These are phyloP conservation scores for Ploceus nigricollis DNA, from an alignment of 2,113 vertebrate species.

Conservation along the genomic window DNA sequence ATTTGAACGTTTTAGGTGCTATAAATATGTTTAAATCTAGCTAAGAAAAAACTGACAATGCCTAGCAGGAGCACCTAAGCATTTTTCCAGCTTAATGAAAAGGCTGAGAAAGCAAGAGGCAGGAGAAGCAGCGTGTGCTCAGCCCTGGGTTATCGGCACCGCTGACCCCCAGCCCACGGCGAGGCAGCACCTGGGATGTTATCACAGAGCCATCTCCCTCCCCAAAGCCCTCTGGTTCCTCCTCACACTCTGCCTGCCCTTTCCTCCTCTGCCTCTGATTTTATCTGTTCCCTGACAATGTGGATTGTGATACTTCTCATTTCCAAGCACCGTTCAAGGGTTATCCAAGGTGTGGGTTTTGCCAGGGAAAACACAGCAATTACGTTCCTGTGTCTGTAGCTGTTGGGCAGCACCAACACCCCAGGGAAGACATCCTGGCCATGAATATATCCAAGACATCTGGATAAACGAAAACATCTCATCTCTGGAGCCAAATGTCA, in stretches of 20 bases:
- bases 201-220: background rate
- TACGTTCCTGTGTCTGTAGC: background rate
- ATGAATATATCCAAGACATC: background rate
- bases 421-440: background rate
- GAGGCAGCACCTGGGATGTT: background rate
- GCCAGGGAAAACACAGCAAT: slow-evolving; percentile 35
- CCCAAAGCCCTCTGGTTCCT: background rate
- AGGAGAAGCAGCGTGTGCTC: rapidly evolving
- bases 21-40: background rate
- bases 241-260: background rate
- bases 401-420: background rate
- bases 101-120: background rate
- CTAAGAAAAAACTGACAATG: background rate
- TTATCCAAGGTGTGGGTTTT: background rate
- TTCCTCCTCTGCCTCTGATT: slow-evolving; percentile 3
- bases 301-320: background rate
- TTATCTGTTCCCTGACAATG: background rate
- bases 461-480: background rate
- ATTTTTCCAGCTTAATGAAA: background rate
- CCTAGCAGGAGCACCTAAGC: background rate
- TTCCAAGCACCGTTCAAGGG: background rate
- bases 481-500: slow-evolving; percentile 31
- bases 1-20: background rate
- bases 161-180: background rate
- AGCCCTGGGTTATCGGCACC: background rate